Evolutionary conservation across 2,113 vertebrate genomes (phyloP).

Genomic region (Nymphicus hollandicus): DNA sequence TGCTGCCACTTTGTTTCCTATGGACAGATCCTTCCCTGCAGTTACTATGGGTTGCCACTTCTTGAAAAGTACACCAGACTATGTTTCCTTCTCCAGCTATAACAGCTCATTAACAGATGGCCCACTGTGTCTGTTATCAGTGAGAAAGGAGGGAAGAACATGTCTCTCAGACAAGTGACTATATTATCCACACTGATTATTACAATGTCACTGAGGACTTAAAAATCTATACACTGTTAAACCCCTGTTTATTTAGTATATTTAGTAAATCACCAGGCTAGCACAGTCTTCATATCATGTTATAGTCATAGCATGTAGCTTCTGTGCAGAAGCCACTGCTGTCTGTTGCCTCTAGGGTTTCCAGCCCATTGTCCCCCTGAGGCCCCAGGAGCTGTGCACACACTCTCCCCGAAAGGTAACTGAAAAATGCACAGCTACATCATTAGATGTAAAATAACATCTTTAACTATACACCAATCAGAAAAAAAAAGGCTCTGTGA

Average conservation of each 20-base stretch:
- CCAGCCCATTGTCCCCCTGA: not conserved
- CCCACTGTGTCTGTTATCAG: too few relatives aligned
- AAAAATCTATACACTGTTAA: not conserved
- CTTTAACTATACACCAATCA: not conserved
- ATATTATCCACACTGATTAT: not conserved
- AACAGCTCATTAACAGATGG: too few relatives aligned
- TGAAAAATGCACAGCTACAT: not conserved
- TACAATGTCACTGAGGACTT: not conserved
- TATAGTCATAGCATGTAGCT: not conserved
- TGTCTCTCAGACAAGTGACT: too few relatives aligned
- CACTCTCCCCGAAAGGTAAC: accelerated
- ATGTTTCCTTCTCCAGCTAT: too few relatives aligned
- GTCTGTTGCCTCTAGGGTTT: not conserved
- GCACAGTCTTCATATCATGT: not conserved
- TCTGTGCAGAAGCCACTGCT: not conserved
- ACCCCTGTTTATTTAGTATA: not conserved
- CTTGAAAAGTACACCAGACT: too few relatives aligned
- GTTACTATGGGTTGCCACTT: too few relatives aligned
- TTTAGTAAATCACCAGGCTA: not conserved
- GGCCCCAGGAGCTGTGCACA: not conserved
- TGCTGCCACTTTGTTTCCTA: too few relatives aligned
- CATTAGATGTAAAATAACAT: not conserved
- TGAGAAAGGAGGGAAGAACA: too few relatives aligned
- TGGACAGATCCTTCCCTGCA: too few relatives aligned
- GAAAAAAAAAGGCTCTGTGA: not conserved